Evolutionary conservation across 1,140 invertebrate genomes (phyloP).

Genomic region (Scaptodrosophila lebanonensis): DNA sequence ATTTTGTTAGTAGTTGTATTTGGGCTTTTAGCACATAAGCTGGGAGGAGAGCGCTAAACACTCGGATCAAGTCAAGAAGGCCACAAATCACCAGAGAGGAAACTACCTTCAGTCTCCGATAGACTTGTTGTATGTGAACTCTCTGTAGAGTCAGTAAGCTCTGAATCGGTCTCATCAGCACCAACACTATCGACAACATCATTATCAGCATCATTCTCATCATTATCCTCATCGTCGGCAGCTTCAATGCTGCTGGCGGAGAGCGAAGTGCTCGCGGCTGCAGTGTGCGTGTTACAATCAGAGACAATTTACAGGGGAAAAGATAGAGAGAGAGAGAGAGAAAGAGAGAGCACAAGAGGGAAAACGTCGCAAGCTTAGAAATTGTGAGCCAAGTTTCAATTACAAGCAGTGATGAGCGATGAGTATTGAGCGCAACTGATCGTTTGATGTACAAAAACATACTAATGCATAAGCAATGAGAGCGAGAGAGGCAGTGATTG

Average conservation of each 20-base stretch:
- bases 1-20: slow-evolving; percentile 18
- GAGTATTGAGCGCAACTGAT: too few species aligned
- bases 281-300: slow-evolving; percentile 65
- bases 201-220: slow-evolving; percentile 18
- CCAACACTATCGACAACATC: slow-evolving; percentile 26
- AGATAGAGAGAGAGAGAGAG: slow-evolving; percentile 10
- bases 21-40: slow-evolving; percentile 35
- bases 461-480: too few species aligned
- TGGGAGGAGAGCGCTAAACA: slow-evolving; percentile 5
- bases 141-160: slow-evolving; percentile 75
- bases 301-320: slow-evolving; percentile 55
- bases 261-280: slow-evolving; percentile 57
- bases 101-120: slow-evolving; percentile 64
- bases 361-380: slow-evolving; percentile 30
- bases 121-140: slow-evolving; percentile 76
- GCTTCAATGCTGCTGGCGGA: slow-evolving; percentile 19
- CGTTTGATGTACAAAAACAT: too few species aligned
- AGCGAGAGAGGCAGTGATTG: slow-evolving; percentile 41
- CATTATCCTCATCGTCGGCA: slow-evolving; percentile 19
- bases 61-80: slow-evolving; percentile 15
- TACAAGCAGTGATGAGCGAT: slow-evolving; percentile 26
- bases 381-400: slow-evolving; percentile 15
- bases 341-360: slow-evolving; percentile 7
- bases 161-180: slow-evolving; percentile 69
- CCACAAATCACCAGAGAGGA: slow-evolving; percentile 33